These are phyloP conservation scores for Promerops cafer DNA, from an alignment of 2,113 vertebrate species.

Conservation along the genomic window DNA sequence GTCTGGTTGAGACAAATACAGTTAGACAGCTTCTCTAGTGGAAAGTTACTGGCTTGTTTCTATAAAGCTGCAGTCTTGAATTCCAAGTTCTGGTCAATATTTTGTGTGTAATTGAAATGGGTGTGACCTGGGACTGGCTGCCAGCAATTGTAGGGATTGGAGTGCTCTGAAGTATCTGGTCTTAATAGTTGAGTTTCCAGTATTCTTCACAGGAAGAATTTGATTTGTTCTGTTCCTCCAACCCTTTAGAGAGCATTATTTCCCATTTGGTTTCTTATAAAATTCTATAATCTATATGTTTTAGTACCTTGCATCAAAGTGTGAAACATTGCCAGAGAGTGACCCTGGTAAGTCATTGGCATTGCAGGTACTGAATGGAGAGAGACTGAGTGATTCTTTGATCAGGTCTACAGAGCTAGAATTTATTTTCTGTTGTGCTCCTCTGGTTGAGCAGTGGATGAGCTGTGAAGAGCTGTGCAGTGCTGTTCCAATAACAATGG, in stretches of 20 bases:
- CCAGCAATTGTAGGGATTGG: background rate
- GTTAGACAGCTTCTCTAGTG: background rate
- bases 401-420: background rate
- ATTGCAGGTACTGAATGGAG: background rate
- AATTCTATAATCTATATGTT: background rate
- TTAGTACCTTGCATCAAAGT: background rate
- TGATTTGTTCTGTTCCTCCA: background rate
- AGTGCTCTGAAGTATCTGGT: background rate
- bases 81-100: background rate
- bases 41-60: background rate
- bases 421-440: background rate
- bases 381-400: background rate
- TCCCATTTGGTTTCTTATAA: background rate
- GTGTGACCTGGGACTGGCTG: background rate
- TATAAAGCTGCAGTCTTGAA: background rate
- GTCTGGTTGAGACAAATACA: background rate
- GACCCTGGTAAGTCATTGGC: background rate
- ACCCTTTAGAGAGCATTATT: background rate
- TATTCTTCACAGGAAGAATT: background rate
- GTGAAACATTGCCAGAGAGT: background rate
- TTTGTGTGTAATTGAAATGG: background rate
- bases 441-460: background rate
- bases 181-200: background rate
- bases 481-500: background rate
- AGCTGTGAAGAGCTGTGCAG: background rate